Conservation (phyloP, 1,140 invertebrate genomes). For the Stegodyphus mimosarum region DNA sequence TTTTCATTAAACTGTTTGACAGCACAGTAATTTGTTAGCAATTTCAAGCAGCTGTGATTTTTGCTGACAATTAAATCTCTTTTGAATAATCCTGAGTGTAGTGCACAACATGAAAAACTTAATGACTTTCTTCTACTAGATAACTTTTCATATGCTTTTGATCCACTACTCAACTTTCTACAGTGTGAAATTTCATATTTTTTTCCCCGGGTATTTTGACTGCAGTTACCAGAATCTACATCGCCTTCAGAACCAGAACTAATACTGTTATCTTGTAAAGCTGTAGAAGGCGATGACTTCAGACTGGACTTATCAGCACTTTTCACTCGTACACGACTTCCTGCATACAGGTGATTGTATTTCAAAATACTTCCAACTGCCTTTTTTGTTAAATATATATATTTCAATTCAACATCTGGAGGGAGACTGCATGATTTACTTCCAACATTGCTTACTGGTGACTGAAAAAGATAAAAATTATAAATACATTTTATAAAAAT, state of each 20-base stretch:
- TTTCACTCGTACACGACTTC: slow-evolving; percentile 32
- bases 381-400: slow-evolving; percentile 13
- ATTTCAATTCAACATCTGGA: slow-evolving; percentile 42
- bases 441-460: slow-evolving; percentile 18
- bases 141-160: not conserved
- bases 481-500: not conserved
- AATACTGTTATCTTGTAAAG: not conserved
- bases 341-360: slow-evolving; percentile 19
- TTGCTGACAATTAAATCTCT: slow-evolving; percentile 3
- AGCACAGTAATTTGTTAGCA: too few species aligned
- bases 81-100: slow-evolving; percentile 2
- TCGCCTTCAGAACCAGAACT: slow-evolving; percentile 42
- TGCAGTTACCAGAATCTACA: slow-evolving; percentile 49
- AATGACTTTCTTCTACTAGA: too few species aligned
- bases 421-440: not conserved
- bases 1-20: too few species aligned
- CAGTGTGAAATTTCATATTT: not conserved
- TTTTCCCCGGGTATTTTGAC: not conserved
- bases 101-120: slow-evolving; percentile 12
- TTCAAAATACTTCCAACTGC: slow-evolving; percentile 18
- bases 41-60: not conserved
- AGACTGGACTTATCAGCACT: not conserved
- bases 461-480: slow-evolving; percentile 7
- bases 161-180: not conserved
- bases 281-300: not conserved